phyloP scores from a whole-genome alignment of 2,888 invertebrate genomes.

The Dermolepida albohirtum region DNA sequence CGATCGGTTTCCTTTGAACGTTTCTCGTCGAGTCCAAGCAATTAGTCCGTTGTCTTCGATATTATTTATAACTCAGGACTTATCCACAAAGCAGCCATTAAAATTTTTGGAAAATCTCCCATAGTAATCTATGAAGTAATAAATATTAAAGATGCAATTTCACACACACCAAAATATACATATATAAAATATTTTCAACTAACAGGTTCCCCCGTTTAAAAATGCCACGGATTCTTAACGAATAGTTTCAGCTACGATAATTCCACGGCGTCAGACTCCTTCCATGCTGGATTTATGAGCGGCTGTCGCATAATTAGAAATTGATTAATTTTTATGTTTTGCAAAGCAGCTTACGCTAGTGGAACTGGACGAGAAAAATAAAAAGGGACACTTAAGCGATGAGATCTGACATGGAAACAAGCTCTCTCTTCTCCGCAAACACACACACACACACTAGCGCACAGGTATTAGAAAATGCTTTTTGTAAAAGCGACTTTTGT shows the following conservation, averaged over 20 bases:
- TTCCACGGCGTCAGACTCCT: slow-evolving; percentile 54
- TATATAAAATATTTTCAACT: slow-evolving; percentile 54
- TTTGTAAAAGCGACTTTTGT: slow-evolving; percentile 58
- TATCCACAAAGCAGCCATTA: slow-evolving; percentile 37
- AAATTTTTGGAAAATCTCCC: slow-evolving; percentile 43
- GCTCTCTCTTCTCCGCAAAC: slow-evolving; percentile 50
- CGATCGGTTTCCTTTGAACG: slow-evolving; percentile 37
- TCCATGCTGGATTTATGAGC: slow-evolving; percentile 59
- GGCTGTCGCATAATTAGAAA: slow-evolving; percentile 64
- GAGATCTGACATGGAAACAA: slow-evolving; percentile 53
- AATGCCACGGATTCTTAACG: slow-evolving; percentile 60
- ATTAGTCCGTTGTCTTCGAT: slow-evolving; percentile 39
- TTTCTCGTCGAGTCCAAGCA: slow-evolving; percentile 16
- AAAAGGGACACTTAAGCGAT: slow-evolving; percentile 47
- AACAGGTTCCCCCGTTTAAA: slow-evolving; percentile 54
- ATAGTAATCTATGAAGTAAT: slow-evolving; percentile 51
- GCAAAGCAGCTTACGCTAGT: slow-evolving; percentile 52
- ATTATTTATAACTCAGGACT: slow-evolving; percentile 37
- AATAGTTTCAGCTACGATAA: slow-evolving; percentile 60
- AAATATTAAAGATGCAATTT: slow-evolving; percentile 59
- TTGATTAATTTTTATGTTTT: slow-evolving; percentile 65
- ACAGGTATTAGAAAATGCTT: slow-evolving; percentile 66
- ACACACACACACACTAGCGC: slow-evolving; percentile 22
- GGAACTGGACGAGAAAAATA: slow-evolving; percentile 22
- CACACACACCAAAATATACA: slow-evolving; percentile 42